phyloP scores from a whole-genome alignment of 1,140 invertebrate genomes.

The Atta texana region DNA sequence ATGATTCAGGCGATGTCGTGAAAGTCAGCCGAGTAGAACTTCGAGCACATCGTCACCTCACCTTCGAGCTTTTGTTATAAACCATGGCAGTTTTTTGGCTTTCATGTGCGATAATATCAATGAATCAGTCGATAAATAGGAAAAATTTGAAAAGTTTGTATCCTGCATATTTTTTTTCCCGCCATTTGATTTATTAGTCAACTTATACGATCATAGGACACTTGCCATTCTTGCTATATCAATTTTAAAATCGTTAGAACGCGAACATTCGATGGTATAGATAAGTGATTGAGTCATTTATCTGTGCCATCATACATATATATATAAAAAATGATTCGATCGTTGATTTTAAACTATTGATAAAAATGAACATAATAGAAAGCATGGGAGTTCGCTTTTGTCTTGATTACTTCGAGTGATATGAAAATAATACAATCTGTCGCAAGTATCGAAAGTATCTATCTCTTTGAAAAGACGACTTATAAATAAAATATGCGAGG shows the following conservation, averaged over 20 bases:
- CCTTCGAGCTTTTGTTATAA: conserved; percentile 28
- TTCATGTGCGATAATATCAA: conserved; percentile 43
- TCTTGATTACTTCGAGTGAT: conserved; percentile 38
- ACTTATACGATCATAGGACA: neutral
- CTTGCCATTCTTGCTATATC: neutral
- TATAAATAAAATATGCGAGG: conserved; percentile 75
- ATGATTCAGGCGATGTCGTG: conserved; percentile 80
- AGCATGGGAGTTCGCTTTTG: conserved; percentile 20
- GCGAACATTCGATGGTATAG: neutral
- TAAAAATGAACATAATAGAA: neutral
- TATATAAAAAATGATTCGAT: conserved; percentile 26
- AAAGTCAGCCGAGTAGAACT: conserved; percentile 77
- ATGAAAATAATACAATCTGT: conserved; percentile 33
- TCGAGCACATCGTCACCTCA: conserved; percentile 36
- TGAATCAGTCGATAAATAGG: conserved; percentile 13
- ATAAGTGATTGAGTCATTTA: neutral
- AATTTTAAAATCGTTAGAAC: conserved; percentile 15
- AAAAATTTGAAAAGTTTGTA: neutral
- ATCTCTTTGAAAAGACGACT: conserved; percentile 41
- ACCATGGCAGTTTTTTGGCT: conserved; percentile 70
- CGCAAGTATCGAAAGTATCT: conserved; percentile 47
- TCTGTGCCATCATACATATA: conserved; percentile 14
- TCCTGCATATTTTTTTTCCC: neutral
- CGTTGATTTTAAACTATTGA: conserved; percentile 33
- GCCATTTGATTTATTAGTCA: conserved; percentile 7